A percentile compares a stretch with the other conserved stretches of the same genome.
Conservation (phyloP, 1,140 invertebrate genomes). For the Monomorium pharaonis region DNA sequence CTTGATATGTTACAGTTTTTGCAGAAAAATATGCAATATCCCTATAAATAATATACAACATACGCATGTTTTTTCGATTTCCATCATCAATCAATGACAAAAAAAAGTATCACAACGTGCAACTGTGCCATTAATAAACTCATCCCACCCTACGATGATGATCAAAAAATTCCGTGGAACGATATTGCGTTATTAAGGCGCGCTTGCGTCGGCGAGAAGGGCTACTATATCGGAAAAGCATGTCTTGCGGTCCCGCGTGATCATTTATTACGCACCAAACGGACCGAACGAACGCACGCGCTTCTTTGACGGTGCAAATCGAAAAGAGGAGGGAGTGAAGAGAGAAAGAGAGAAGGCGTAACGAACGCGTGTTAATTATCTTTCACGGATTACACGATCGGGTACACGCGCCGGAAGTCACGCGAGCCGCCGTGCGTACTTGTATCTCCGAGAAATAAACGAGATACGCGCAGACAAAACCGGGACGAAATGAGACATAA, state of each 20-base stretch:
- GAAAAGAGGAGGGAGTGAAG: neutral
- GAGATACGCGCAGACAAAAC: constrained; percentile 4
- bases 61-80: neutral
- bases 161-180: constrained; percentile 32
- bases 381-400: constrained; percentile 65
- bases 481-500: constrained; percentile 50
- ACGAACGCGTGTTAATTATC: constrained; percentile 65
- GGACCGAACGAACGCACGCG: neutral
- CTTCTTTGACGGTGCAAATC: constrained; percentile 47
- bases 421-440: constrained; percentile 39
- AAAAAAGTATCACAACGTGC: constrained; percentile 13
- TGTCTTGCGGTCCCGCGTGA: neutral
- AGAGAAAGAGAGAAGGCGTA: constrained; percentile 16
- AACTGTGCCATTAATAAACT: constrained; percentile 45
- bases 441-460: constrained; percentile 60
- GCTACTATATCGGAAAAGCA: constrained; percentile 35
- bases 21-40: neutral
- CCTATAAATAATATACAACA: constrained; percentile 5
- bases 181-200: constrained; percentile 47
- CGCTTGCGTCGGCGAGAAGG: constrained; percentile 6
- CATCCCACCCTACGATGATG: constrained; percentile 13
- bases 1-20: neutral
- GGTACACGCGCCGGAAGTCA: constrained; percentile 66
- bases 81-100: constrained; percentile 4
- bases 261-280: constrained; percentile 61